phyloP scores from a whole-genome alignment of 2,797 vertebrate genomes.

The Pterois miles region DNA sequence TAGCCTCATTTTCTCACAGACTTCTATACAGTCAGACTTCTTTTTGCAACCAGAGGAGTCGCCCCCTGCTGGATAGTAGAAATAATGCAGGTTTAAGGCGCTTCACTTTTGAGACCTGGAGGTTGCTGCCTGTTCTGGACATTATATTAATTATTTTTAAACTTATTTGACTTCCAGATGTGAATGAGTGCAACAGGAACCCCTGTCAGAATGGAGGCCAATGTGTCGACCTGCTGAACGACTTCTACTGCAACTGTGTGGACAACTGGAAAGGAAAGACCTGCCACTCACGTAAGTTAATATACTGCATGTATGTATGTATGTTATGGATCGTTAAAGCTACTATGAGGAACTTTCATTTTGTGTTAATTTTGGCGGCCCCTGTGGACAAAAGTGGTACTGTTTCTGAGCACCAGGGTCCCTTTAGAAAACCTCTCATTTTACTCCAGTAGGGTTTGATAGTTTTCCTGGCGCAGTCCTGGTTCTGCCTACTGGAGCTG shows the following conservation, averaged over 20 bases:
- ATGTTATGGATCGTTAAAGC: background rate
- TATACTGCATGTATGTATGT: background rate
- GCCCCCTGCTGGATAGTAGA: background rate
- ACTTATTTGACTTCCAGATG: constrained; percentile 79
- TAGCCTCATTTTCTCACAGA: background rate
- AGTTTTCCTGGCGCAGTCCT: too few species aligned
- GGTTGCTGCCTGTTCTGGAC: background rate
- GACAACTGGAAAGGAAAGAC: constrained; percentile 97
- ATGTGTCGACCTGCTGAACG: constrained; percentile 91
- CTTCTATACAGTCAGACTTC: background rate
- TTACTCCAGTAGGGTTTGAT: too few species aligned
- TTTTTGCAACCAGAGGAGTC: background rate
- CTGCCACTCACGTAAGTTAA: constrained; percentile 90
- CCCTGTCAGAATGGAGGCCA: constrained; percentile 91
- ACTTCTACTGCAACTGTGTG: constrained; percentile 92
- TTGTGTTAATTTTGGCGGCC: too few species aligned
- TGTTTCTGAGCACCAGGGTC: too few species aligned
- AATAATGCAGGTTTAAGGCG: too few species aligned
- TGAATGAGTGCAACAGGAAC: constrained; percentile 91
- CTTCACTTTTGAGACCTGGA: background rate
- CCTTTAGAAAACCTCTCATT: too few species aligned
- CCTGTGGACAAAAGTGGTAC: too few species aligned
- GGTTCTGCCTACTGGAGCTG: too few species aligned
- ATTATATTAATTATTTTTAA: background rate
- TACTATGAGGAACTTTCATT: too few species aligned